Base-by-base conservation (phyloP, 2,797 vertebrate genomes). In the Tarsius wallacei region DNA sequence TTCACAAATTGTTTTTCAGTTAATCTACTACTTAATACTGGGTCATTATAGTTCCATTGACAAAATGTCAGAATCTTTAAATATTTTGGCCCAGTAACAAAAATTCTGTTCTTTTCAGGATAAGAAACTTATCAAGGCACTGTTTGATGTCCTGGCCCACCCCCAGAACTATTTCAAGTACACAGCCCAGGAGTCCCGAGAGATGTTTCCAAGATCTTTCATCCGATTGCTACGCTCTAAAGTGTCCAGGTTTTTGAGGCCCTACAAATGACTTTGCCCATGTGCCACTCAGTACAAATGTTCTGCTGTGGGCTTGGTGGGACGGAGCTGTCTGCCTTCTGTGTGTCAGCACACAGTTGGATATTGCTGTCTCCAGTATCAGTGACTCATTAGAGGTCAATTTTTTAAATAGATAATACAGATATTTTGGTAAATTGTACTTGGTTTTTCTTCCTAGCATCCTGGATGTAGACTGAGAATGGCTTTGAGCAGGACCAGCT, bases 111-210 rank as follows among this genome's bases (percentile, higher is more conserved):
- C 90, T 98, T 98, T 97, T 88, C 98, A 99, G 99, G 99, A 99
- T 99, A 99, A 99, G 99, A 99, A 99, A 96, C 99, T 99, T 88
- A 99, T 99, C 99, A 99, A 99, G 99, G 99, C 99, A 0, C 96
- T 99, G 97, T 99, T 99, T 98, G 99, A 99, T 0, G 99, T 99
- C 78, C 98, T 99, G 98, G 99, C 99, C 1, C 99, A 99, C 97
- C 99, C 99, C 17, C 99, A 99, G 98, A 99, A 99, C 98, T 99
- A 99, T 98, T 99, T 99, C 98, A 99, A 99, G 98, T 99, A 99
- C 98, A 99, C 99, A 28, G 99, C 99, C 77, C 99, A 99, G 95
- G 99, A 99, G 97, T 99, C 99, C 28, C 99, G 99, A 98, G 99
- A 99, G 98, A 99, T 99, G 99, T 99, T 99, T 98, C 99, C 99